These are phyloP conservation scores for Anoplopoma fimbria DNA, from an alignment of 2,113 vertebrate genomes.

Conservation along the genomic window DNA sequence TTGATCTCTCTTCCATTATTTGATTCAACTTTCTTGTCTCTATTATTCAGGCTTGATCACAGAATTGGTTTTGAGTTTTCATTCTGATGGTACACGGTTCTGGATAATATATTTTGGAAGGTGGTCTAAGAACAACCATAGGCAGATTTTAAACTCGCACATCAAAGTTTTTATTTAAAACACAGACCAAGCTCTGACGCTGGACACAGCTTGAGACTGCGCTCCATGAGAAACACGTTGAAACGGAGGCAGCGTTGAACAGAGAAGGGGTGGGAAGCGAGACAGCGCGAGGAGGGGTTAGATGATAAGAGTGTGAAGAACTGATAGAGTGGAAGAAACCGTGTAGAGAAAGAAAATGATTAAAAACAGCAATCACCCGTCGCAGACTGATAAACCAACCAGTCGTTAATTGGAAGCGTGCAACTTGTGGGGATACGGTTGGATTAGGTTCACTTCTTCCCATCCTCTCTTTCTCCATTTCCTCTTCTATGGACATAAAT, in stretches of 20 bases:
- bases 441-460: constrained; percentile 75
- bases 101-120: not conserved
- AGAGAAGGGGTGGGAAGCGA: constrained; percentile 64
- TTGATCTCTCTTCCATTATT: not conserved
- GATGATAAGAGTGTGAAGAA: constrained; percentile 80
- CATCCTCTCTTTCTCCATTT: constrained; percentile 53
- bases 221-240: constrained; percentile 59
- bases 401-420: constrained; percentile 89
- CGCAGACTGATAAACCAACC: constrained; percentile 89
- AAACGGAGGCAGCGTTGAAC: constrained; percentile 60
- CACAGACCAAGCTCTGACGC: constrained; percentile 21
- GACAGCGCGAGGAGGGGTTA: constrained; percentile 67
- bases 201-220: constrained; percentile 55
- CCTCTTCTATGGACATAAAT: constrained; percentile 41
- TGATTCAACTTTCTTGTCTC: not conserved
- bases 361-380: constrained; percentile 92
- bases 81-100: not conserved
- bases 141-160: constrained; percentile 40
- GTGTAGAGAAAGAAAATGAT: constrained; percentile 86
- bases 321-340: constrained; percentile 77
- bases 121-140: constrained; percentile 20
- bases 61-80: not conserved
- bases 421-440: constrained; percentile 82
- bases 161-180: constrained; percentile 46
- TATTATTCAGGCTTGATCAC: not conserved